Evolutionary conservation across 2,113 vertebrate genomes (phyloP).

Genomic region (Gobio gobio): DNA sequence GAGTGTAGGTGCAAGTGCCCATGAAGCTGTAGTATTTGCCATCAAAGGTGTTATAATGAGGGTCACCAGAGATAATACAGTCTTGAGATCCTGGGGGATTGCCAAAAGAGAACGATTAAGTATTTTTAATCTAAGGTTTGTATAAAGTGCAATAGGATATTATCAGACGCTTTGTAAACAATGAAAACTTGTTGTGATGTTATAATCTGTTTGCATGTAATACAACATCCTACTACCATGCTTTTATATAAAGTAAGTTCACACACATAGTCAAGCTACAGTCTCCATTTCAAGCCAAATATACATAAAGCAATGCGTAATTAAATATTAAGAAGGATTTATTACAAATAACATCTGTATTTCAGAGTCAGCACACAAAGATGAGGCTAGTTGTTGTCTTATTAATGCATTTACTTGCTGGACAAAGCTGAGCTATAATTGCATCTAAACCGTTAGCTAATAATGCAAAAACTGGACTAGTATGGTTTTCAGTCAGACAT

Average conservation of each 20-base stretch:
- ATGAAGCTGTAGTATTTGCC: slow-evolving; percentile 81
- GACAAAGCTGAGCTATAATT: background rate
- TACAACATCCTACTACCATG: too few relatives aligned
- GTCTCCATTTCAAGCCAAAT: background rate
- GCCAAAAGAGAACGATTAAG: background rate
- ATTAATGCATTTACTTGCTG: background rate
- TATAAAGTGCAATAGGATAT: background rate
- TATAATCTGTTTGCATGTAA: too few relatives aligned
- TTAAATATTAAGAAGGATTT: background rate
- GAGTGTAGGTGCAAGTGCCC: slow-evolving; percentile 86
- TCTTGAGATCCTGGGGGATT: slow-evolving; percentile 68
- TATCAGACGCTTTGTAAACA: background rate
- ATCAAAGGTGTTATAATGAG: slow-evolving; percentile 87
- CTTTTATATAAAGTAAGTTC: too few relatives aligned
- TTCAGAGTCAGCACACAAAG: background rate
- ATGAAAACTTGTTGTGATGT: background rate
- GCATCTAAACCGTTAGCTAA: background rate
- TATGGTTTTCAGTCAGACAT: too few relatives aligned
- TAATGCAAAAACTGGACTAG: background rate
- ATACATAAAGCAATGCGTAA: background rate
- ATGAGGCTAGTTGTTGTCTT: background rate
- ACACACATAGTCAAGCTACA: background rate
- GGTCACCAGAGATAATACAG: slow-evolving; percentile 84
- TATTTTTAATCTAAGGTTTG: background rate
- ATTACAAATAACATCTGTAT: background rate